A percentile compares a stretch with the other conserved stretches of the same genome.
Conservation (phyloP, 2,113 vertebrate species). For the rabbit (Oryctolagus cuniculus) region mOryCun1.1 NC_091447.1:15328001-15328500, state of each 20-base stretch:
- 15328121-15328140: slow-evolving; percentile 51
- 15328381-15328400: background rate
- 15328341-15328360: background rate
- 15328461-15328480: slow-evolving; percentile 20
- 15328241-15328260: slow-evolving; percentile 68
- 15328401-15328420: slow-evolving; percentile 33
- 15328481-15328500: slow-evolving; percentile 16
- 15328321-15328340: slow-evolving; percentile 57
- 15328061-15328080: slow-evolving; percentile 50
- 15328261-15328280: slow-evolving; percentile 55
- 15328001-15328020: slow-evolving; percentile 27
- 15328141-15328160: slow-evolving; percentile 47
- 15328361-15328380: too few relatives aligned
- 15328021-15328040: slow-evolving; percentile 53
- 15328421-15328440: background rate
- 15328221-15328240: slow-evolving; percentile 73
- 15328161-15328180: slow-evolving; percentile 70
- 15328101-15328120: background rate
- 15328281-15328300: slow-evolving; percentile 54
- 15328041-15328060: slow-evolving; percentile 56
- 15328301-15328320: slow-evolving; percentile 29
- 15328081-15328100: slow-evolving; percentile 40
- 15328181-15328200: slow-evolving; percentile 81
- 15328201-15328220: slow-evolving; percentile 45
- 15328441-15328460: background rate